Percentiles rank a stretch among this genome's conserved stretches.
These are phyloP conservation scores for Archips crataeganus DNA, from an alignment of 2,888 invertebrate genomes.

Conservation along the genomic window DNA sequence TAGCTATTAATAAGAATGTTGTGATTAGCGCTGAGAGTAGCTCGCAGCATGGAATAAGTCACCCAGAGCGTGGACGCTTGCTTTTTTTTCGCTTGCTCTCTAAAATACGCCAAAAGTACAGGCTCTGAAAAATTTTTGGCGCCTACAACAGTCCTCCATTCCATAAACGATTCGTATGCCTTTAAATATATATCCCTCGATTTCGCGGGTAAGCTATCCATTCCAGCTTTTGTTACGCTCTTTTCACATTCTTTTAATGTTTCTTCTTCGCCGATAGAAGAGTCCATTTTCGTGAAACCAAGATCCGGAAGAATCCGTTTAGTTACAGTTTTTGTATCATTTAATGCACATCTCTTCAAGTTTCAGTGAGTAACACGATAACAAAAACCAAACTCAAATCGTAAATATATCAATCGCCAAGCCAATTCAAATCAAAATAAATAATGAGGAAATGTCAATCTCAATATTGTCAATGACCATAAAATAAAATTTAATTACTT, in stretches of 20 bases:
- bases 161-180: constrained; percentile 32
- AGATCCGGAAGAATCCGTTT: not conserved
- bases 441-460: not conserved
- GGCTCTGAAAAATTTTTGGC: constrained; percentile 34
- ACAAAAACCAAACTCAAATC: not conserved
- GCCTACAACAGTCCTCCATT: constrained; percentile 33
- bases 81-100: constrained; percentile 21
- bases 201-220: not conserved
- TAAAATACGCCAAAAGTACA: constrained; percentile 36
- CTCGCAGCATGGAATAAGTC: constrained; percentile 27
- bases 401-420: not conserved
- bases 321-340: not conserved
- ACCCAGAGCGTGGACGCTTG: constrained; percentile 31
- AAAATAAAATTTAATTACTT: too few relatives aligned
- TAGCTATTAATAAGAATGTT: constrained; percentile 29
- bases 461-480: too few relatives aligned
- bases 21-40: constrained; percentile 27
- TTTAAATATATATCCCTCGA: constrained; percentile 7
- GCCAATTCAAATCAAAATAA: not conserved
- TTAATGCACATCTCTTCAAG: not conserved
- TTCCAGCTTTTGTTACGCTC: not conserved
- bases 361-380: not conserved
- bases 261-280: not conserved
- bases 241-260: not conserved
- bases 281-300: not conserved